Evolutionary conservation across 2,113 vertebrate genomes (phyloP).

Genomic region (Regulus satrapa): DNA sequence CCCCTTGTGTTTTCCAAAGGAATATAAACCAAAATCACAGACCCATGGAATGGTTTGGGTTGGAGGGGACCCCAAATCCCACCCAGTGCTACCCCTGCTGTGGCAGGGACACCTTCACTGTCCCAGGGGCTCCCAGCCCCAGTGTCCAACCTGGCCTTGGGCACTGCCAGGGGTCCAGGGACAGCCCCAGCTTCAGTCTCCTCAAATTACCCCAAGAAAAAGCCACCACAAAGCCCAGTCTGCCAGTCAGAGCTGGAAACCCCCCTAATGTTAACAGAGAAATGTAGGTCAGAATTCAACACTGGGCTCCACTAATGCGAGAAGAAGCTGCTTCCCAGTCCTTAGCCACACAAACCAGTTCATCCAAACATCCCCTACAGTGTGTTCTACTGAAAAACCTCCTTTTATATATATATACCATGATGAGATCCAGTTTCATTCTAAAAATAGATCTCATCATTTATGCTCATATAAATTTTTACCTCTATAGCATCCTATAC

Average conservation of each 20-base stretch:
- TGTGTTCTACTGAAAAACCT: background rate
- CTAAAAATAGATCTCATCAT: background rate
- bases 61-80: fast-evolving
- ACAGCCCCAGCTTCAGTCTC: background rate
- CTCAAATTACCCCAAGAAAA: background rate
- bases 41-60: background rate
- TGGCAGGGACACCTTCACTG: background rate
- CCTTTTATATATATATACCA: background rate
- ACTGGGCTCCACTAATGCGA: background rate
- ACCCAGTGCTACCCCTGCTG: fast-evolving
- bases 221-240: background rate
- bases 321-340: background rate
- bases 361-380: background rate
- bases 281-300: background rate
- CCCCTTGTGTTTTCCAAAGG: background rate
- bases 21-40: background rate
- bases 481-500: background rate
- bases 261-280: too few species aligned
- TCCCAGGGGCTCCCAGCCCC: background rate
- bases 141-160: background rate
- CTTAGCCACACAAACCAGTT: background rate
- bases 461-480: background rate
- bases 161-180: background rate
- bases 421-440: background rate
- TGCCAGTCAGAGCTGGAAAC: background rate